A percentile compares a stretch with the other conserved stretches of the same genome.
Conservation (phyloP, 1,140 invertebrate genomes). For the Musca vetustissima region DNA sequence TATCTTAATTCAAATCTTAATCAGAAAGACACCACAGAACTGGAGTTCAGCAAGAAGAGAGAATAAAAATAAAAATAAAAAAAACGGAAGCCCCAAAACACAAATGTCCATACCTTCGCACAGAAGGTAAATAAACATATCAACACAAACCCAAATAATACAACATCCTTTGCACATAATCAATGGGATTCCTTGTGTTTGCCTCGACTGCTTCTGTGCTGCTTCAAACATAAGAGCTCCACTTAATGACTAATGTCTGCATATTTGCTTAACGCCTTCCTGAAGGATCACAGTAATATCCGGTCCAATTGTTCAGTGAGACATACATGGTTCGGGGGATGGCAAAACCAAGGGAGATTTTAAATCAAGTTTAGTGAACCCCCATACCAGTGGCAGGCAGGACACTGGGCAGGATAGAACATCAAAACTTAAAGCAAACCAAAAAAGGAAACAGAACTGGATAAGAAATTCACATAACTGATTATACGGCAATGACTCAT, state of each 20-base stretch:
- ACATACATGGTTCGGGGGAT: neutral
- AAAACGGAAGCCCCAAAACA: neutral
- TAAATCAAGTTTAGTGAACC: conserved; percentile 22
- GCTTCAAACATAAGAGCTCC: conserved; percentile 4
- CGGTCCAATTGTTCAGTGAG: neutral
- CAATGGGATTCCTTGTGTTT: neutral
- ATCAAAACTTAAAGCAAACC: no score
- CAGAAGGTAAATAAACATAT: no score
- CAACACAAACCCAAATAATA: no score
- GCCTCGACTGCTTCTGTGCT: neutral
- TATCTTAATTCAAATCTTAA: conserved; percentile 3
- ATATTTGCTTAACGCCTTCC: conserved; percentile 22
- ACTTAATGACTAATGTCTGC: conserved; percentile 10
- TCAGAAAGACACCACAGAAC: neutral
- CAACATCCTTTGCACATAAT: no score
- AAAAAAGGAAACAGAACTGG: neutral
- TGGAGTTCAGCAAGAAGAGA: no score
- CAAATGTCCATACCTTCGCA: no score
- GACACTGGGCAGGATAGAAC: no score
- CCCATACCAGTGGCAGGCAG: neutral
- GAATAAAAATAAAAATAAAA: no score
- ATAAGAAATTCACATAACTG: conserved; percentile 11
- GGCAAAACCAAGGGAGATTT: neutral
- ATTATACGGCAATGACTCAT: conserved; percentile 19
- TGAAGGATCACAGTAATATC: conserved; percentile 20